Evolutionary conservation across 2,888 invertebrate species (phyloP), one percentile per base, ranked within the genome.

Genomic region (Ophion costatus): DNA sequence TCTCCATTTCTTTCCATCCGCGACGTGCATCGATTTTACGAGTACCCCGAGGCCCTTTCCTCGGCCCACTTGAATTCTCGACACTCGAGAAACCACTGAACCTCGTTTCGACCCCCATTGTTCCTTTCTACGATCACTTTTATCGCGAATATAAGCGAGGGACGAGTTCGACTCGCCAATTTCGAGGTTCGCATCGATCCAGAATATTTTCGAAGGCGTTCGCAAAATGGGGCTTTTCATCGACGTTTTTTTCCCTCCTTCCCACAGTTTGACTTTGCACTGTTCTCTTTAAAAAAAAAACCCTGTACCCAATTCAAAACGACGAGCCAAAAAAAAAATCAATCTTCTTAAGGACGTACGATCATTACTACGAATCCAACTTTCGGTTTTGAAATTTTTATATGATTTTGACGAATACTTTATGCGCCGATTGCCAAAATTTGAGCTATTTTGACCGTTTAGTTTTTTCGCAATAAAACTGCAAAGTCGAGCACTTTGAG

Each of bases 11-110:
- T 45, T 51, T 77, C 38, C 38, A 20, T 10, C 9, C 59, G 57
- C 56, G 75, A 69, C 63, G 75, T 61, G 81, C 69, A 84, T 84
- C 67, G 81, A 84, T 84, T 81, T 74, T 29, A 73, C 51, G 73
- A 82, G 64, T 66, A 51, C 45, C 67, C 69, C 51, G 56, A 51
- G 51, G 29, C 61, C 22, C 61, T 73, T 70, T 61, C 61, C 45
- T 20, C 45, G 29, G 71, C 61, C 24, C 76, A 56, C 82, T 71
- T 33, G 83, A 80, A 80, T 66, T 66, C 63, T 64, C 38, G 57
- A 75, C 57, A 56, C 80, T 79, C 74, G 67, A 67, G 51, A 75
- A 83, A 38, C 74, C 66, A 67, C 76, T 67, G 80, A 73, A 74
- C 73, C 81, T 77, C 80, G 51, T 80, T 84, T 69, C 42, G 51